Evolutionary conservation across 2,113 vertebrate species (phyloP).

Genomic region (Stigmatopora argus): DNA sequence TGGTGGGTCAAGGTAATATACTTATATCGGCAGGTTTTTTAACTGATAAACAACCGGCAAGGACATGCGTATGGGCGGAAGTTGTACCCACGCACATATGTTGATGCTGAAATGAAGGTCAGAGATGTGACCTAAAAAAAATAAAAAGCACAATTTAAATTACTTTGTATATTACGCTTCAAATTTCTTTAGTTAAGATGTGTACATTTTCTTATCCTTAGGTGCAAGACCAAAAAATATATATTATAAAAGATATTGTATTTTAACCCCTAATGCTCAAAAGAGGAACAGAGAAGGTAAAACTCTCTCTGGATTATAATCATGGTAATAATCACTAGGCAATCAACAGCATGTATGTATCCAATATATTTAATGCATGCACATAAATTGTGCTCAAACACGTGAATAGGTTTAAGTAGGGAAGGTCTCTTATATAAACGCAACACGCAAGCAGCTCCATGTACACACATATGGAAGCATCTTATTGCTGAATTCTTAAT

Average conservation of each 20-base stretch:
- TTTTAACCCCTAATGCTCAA: background rate
- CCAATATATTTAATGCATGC: conserved; percentile 29
- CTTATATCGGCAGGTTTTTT: background rate
- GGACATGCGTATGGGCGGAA: background rate
- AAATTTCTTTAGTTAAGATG: background rate
- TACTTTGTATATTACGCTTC: background rate
- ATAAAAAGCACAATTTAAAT: background rate
- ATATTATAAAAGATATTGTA: background rate
- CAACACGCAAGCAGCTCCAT: conserved; percentile 36
- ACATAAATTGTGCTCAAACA: conserved; percentile 42
- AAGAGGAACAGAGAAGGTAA: background rate
- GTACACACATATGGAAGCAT: conserved; percentile 60
- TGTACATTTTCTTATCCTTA: background rate
- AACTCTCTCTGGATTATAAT: background rate
- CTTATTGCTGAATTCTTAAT: conserved; percentile 59
- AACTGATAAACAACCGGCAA: background rate
- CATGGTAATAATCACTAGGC: background rate
- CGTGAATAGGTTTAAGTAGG: conserved; percentile 42
- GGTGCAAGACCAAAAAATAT: background rate
- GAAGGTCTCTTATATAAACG: conserved; percentile 50
- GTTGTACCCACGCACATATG: background rate
- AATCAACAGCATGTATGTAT: conserved; percentile 13
- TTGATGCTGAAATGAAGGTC: background rate
- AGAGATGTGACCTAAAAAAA: background rate
- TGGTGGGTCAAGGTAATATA: background rate